phyloP scores from a whole-genome alignment of 2,797 vertebrate species.

The Forpus xanthops region DNA sequence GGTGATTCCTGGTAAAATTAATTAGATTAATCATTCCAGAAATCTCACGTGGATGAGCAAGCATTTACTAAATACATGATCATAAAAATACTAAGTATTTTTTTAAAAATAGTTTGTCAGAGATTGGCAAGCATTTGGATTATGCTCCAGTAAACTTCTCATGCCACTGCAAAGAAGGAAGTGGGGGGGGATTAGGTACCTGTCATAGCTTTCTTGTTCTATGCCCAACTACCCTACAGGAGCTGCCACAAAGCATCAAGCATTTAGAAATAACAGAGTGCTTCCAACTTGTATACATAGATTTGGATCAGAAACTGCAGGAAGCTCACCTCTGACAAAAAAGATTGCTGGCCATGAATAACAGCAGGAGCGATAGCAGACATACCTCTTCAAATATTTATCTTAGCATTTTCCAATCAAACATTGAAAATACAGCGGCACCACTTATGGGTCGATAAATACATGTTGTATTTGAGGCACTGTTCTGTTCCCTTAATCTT shows the following conservation, averaged over 20 bases:
- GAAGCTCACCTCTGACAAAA: not conserved
- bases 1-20: not conserved
- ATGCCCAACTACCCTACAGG: not conserved
- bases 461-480: not conserved
- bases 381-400: constrained; percentile 34
- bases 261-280: not conserved
- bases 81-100: not conserved
- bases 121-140: not conserved
- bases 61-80: not conserved
- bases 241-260: not conserved
- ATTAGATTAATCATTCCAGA: not conserved
- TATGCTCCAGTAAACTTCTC: not conserved
- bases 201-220: not conserved
- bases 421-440: constrained; percentile 7
- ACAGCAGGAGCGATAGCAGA: not conserved
- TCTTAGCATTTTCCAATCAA: constrained; percentile 18
- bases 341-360: not conserved
- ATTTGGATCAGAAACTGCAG: constrained; percentile 10
- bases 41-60: not conserved
- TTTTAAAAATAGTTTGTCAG: not conserved
- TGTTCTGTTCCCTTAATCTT: not conserved
- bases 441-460: not conserved
- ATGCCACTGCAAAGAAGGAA: not conserved
- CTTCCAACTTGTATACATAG: constrained; percentile 12
- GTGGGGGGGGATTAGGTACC: not conserved